Percentiles rank a stretch among this genome's conserved stretches.
phyloP scores from a whole-genome alignment of 2,888 invertebrate species.

The Alentia gelatinosa region DNA sequence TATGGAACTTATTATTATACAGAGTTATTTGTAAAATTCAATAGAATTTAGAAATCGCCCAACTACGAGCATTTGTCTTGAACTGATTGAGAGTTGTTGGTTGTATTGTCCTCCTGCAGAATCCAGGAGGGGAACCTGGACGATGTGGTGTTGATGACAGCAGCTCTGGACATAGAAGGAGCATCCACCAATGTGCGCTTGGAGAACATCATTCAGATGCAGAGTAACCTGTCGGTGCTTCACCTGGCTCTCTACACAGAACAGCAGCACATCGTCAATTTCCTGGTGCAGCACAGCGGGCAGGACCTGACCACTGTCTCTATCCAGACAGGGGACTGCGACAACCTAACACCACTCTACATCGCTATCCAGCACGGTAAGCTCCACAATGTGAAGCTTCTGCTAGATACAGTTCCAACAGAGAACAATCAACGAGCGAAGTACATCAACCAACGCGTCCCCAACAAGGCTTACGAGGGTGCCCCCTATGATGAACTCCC shows the following conservation, averaged over 20 bases:
- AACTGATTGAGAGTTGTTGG: no score
- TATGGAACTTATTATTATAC: no score
- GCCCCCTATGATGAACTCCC: not conserved
- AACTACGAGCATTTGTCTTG: no score
- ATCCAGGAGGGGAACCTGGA: not conserved
- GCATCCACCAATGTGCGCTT: not conserved
- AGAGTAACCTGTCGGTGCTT: not conserved
- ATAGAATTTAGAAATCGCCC: no score
- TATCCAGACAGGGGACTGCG: not conserved
- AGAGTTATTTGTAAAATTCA: no score
- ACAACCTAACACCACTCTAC: not conserved
- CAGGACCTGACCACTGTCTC: not conserved
- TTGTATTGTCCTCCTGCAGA: no score
- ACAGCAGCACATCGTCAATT: not conserved
- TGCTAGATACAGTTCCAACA: not conserved
- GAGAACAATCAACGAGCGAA: not conserved
- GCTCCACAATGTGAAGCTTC: not conserved
- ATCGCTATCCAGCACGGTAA: not conserved
- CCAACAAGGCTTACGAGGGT: not conserved
- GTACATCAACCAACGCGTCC: not conserved
- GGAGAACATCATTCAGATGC: not conserved
- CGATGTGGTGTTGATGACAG: not conserved
- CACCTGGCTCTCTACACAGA: not conserved
- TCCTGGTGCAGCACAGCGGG: not conserved
- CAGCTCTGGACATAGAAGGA: not conserved